phyloP scores from a whole-genome alignment of 2,888 invertebrate genomes.

The Operophtera brumata region DNA sequence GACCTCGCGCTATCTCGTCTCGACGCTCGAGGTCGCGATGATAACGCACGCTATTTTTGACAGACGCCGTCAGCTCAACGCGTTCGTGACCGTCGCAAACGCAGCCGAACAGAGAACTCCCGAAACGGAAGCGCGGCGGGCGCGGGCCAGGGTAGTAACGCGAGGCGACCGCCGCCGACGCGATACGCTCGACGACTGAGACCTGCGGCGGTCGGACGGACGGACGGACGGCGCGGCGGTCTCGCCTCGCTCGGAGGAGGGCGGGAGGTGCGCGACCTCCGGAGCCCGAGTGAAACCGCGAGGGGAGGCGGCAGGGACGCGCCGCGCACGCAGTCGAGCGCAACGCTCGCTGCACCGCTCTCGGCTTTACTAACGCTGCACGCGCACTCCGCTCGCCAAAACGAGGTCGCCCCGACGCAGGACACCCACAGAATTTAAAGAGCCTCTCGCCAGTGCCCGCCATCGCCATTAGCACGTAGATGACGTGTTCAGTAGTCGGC shows the following conservation, averaged over 20 bases:
- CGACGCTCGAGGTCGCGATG: slow-evolving; percentile 75
- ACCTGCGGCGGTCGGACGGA: slow-evolving; percentile 48
- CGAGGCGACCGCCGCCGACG: slow-evolving; percentile 65
- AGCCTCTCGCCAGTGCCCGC: slow-evolving; percentile 40
- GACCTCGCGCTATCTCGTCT: slow-evolving; percentile 78
- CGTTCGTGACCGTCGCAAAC: slow-evolving; percentile 69
- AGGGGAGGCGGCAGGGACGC: slow-evolving; percentile 43
- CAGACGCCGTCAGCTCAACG: slow-evolving; percentile 56
- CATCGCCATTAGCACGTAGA: slow-evolving; percentile 62
- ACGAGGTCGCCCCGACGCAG: slow-evolving; percentile 68
- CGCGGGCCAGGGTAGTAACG: slow-evolving; percentile 23
- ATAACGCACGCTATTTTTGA: slow-evolving; percentile 77
- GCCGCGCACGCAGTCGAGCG: slow-evolving; percentile 74
- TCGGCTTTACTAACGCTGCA: slow-evolving; percentile 73
- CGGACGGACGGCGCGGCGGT: slow-evolving; percentile 45
- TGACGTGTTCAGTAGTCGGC: slow-evolving; percentile 70
- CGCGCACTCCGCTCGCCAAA: slow-evolving; percentile 54
- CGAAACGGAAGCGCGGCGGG: slow-evolving; percentile 54
- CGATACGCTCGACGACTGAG: slow-evolving; percentile 76
- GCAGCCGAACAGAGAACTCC: slow-evolving; percentile 62
- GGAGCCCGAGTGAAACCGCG: slow-evolving; percentile 67
- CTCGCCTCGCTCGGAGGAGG: slow-evolving; percentile 54
- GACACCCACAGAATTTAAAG: slow-evolving; percentile 72
- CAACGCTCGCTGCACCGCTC: slow-evolving; percentile 72
- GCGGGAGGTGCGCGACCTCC: slow-evolving; percentile 73